A percentile compares a stretch with the other conserved stretches of the same genome.
Evolutionary conservation across 2,113 vertebrate species (phyloP).

Genomic region (Hydrochoerus hydrochaeris): DNA sequence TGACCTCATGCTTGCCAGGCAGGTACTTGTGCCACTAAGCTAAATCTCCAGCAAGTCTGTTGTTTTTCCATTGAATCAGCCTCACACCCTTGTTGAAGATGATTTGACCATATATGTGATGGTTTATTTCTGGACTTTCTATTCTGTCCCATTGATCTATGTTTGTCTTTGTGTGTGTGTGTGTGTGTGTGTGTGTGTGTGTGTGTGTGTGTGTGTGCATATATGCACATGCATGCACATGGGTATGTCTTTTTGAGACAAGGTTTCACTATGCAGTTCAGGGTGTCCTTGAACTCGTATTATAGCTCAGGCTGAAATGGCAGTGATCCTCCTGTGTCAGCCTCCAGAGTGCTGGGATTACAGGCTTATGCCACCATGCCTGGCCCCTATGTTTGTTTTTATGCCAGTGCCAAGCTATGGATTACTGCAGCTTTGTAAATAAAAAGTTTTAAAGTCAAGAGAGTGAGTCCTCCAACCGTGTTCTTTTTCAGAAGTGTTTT

Average conservation of each 20-base stretch:
- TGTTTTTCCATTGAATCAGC: not conserved
- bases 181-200: not conserved
- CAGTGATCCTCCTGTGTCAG: too few relatives aligned
- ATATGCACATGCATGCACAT: too few relatives aligned
- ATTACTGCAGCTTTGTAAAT: not conserved
- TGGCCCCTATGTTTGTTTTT: not conserved
- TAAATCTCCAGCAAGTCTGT: not conserved
- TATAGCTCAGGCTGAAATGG: too few relatives aligned
- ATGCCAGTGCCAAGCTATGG: not conserved
- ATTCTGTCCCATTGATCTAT: not conserved
- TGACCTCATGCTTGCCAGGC: too few relatives aligned
- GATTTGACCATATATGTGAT: not conserved
- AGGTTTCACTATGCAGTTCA: not conserved
- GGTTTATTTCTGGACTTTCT: not conserved
- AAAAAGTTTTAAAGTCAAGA: not conserved
- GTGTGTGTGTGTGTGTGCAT: not conserved
- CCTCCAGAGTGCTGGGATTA: too few relatives aligned
- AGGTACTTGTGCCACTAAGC: too few relatives aligned
- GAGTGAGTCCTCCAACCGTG: not conserved
- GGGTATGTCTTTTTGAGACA: not conserved
- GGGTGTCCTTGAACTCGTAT: too few relatives aligned
- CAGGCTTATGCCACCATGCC: not conserved
- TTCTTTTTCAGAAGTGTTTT: constrained; percentile 38
- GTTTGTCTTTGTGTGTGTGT: not conserved
- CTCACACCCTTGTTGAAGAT: not conserved